phyloP scores from a whole-genome alignment of 2,113 vertebrate genomes.

The Salvelinus namaycush region DNA sequence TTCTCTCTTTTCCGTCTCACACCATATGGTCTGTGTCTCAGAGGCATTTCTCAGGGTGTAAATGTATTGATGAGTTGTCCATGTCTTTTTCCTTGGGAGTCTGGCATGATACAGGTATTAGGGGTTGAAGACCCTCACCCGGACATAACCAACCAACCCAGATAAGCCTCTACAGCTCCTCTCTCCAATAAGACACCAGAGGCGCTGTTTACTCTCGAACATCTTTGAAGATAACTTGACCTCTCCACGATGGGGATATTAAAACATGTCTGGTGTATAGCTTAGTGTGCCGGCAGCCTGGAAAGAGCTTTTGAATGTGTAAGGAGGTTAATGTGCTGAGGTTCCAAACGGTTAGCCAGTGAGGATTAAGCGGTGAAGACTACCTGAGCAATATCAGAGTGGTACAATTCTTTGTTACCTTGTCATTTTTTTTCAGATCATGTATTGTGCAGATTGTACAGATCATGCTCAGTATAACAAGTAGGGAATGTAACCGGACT shows the following conservation, averaged over 20 bases:
- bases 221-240: not conserved
- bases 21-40: conserved; percentile 36
- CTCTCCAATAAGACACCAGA: not conserved
- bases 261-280: not conserved
- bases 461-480: no score
- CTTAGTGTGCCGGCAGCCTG: not conserved
- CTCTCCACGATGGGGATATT: not conserved
- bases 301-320: not conserved
- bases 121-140: not conserved
- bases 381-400: not conserved
- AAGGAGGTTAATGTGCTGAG: not conserved
- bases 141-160: not conserved
- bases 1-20: not conserved
- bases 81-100: not conserved
- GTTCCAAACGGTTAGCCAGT: not conserved
- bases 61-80: conserved; percentile 32
- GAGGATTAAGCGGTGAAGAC: not conserved
- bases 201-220: not conserved
- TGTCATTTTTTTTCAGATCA: no score
- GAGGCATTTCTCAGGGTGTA: conserved; percentile 33
- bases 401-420: no score
- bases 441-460: no score
- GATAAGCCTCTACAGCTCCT: not conserved
- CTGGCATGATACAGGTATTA: not conserved
- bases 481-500: no score